A percentile compares a stretch with the other conserved stretches of the same genome.
phyloP scores from a whole-genome alignment of 2,113 vertebrate species.

The crab-eating macaque (Macaca fascicularis) region T2T-MFA8v1.1 NC_088385.1:122782001-122782500 shows the following conservation, averaged over 20 bases:
- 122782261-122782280: background rate
- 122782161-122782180: background rate
- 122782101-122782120: background rate
- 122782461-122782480: background rate
- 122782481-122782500: background rate
- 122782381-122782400: too few species aligned
- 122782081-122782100: background rate
- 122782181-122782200: background rate
- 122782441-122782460: background rate
- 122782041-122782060: background rate
- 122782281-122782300: background rate
- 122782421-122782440: background rate
- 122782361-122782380: background rate
- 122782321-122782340: background rate
- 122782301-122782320: background rate
- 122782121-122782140: too few species aligned
- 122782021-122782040: background rate
- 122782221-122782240: background rate
- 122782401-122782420: background rate
- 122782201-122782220: background rate
- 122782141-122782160: background rate
- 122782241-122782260: background rate
- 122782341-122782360: rapidly evolving
- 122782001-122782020: background rate
- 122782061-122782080: background rate